These are phyloP conservation scores for Philonicus albiceps DNA, from an alignment of 2,888 invertebrate species.

Conservation along the genomic window DNA sequence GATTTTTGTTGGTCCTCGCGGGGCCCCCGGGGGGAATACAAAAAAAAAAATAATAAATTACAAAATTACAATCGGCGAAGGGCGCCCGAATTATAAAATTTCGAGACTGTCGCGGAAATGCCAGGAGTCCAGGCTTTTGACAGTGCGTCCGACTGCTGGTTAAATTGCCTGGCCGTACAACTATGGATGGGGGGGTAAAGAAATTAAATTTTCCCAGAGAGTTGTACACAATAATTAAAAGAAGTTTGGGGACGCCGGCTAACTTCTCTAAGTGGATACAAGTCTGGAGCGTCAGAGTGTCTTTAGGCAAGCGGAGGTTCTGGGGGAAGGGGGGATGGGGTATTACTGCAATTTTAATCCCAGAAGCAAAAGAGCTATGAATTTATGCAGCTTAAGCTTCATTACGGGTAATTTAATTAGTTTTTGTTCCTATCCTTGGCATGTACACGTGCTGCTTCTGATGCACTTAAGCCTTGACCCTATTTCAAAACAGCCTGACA, in stretches of 20 bases:
- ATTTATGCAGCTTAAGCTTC: neutral
- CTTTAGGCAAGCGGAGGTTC: neutral
- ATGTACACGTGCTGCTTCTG: neutral
- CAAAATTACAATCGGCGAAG: neutral
- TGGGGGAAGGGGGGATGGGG: too few relatives aligned
- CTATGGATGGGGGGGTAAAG: too few relatives aligned
- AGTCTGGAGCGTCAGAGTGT: neutral
- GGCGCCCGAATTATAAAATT: neutral
- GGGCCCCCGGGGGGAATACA: neutral
- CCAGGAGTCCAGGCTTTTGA: neutral
- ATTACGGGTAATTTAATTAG: neutral
- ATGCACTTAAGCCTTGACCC: neutral
- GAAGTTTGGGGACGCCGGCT: neutral
- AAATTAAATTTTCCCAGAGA: conserved; percentile 4
- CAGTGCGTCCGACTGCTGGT: neutral
- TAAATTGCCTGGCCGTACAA: neutral
- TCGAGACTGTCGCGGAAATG: neutral
- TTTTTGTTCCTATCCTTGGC: neutral
- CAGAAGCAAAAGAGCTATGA: neutral
- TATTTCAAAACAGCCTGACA: neutral
- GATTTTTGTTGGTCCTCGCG: neutral
- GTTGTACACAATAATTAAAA: neutral
- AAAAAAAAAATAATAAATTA: conserved; percentile 3
- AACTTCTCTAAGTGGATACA: neutral
- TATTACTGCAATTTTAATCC: neutral